Evolutionary conservation across 2,888 invertebrate species (phyloP).

Genomic region (Heliconius ismenius): DNA sequence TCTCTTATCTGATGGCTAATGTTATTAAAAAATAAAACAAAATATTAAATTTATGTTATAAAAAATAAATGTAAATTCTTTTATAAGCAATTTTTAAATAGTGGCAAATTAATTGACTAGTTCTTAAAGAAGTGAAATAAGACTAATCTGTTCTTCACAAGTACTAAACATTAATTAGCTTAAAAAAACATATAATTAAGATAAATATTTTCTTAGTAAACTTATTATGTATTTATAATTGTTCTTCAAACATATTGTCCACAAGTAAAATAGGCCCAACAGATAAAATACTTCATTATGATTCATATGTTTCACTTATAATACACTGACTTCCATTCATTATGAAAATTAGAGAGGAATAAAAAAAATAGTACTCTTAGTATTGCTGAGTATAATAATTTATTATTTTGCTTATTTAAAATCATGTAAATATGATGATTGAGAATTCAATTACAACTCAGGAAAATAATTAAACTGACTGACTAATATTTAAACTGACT

Average conservation of each 20-base stretch:
- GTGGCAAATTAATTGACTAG: background rate
- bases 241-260: background rate
- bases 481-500: background rate
- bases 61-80: background rate
- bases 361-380: background rate
- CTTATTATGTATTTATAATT: background rate
- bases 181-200: slow-evolving; percentile 3
- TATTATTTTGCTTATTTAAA: background rate
- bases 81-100: background rate
- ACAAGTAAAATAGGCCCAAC: background rate
- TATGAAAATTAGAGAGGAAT: background rate
- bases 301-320: slow-evolving; percentile 15
- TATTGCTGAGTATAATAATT: background rate
- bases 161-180: background rate
- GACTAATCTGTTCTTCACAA: background rate
- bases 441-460: background rate
- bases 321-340: background rate
- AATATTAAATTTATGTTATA: background rate
- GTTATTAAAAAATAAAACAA: slow-evolving; percentile 21
- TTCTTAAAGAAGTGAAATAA: background rate
- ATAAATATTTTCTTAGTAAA: background rate
- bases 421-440: background rate
- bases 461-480: background rate
- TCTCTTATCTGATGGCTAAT: slow-evolving; percentile 41
- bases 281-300: slow-evolving; percentile 21